Conservation (phyloP, 2,113 vertebrate genomes). For the Sceloporus tristichus region DNA sequence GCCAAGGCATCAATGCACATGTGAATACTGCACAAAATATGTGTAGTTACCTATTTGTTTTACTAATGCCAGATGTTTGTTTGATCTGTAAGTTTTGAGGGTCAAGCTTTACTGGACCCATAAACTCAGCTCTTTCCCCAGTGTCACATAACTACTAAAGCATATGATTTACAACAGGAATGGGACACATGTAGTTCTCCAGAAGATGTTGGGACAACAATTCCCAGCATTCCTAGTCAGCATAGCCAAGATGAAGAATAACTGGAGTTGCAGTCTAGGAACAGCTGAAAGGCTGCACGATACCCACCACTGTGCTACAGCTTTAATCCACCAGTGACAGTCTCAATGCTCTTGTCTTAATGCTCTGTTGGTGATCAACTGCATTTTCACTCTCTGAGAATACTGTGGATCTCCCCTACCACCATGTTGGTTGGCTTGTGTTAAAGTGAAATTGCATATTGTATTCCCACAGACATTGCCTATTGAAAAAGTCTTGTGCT, state of each 20-base stretch:
- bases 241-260: background rate
- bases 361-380: slow-evolving; percentile 37
- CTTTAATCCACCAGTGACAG: slow-evolving; percentile 17
- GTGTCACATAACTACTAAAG: slow-evolving; percentile 32
- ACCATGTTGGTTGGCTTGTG: slow-evolving; percentile 18
- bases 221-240: background rate
- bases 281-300: too few species aligned
- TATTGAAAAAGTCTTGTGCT: slow-evolving; percentile 67
- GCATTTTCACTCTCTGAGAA: background rate
- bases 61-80: background rate
- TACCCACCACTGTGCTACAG: background rate
- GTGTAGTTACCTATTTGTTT: slow-evolving; percentile 8
- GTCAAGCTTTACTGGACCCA: background rate
- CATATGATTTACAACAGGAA: slow-evolving; percentile 21
- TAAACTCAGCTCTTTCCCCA: background rate
- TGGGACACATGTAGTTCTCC: background rate
- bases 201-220: background rate
- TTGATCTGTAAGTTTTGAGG: background rate
- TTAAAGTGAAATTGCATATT: background rate
- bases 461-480: slow-evolving; percentile 58
- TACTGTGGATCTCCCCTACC: too few species aligned
- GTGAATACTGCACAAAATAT: background rate
- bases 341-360: slow-evolving; percentile 25
- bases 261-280: too few species aligned
- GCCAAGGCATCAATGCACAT: background rate